phyloP scores from a whole-genome alignment of 2,888 invertebrate genomes.

The Agriopis marginaria region DNA sequence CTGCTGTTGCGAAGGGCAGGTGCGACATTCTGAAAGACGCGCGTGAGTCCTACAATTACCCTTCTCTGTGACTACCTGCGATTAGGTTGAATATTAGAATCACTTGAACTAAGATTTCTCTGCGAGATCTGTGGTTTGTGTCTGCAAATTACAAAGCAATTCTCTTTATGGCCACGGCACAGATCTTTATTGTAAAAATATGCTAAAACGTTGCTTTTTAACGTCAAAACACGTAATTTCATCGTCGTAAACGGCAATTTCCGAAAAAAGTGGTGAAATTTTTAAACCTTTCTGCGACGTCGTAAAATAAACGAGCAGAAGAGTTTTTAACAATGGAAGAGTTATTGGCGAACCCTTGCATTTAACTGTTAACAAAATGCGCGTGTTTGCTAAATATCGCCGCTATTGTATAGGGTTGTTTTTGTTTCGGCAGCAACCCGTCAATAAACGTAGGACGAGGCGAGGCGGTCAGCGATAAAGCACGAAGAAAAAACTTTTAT shows the following conservation, averaged over 20 bases:
- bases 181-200: conserved; percentile 29
- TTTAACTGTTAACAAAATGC: conserved; percentile 72
- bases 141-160: conserved; percentile 27
- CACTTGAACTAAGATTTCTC: conserved; percentile 8
- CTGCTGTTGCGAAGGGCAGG: conserved; percentile 63
- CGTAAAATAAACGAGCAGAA: conserved; percentile 63
- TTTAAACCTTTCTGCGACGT: conserved; percentile 59
- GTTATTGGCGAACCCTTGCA: conserved; percentile 79
- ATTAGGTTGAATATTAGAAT: conserved; percentile 15
- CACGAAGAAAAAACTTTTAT: conserved; percentile 65
- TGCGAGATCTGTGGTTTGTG: conserved; percentile 10
- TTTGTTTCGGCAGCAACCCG: conserved; percentile 62
- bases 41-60: conserved; percentile 45
- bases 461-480: conserved; percentile 58
- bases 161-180: conserved; percentile 24
- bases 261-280: conserved; percentile 43
- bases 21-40: conserved; percentile 56
- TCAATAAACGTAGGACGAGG: conserved; percentile 62
- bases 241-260: conserved; percentile 40
- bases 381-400: conserved; percentile 68
- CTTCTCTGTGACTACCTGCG: conserved; percentile 6
- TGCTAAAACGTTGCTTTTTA: conserved; percentile 38
- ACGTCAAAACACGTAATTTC: conserved; percentile 43
- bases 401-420: conserved; percentile 64
- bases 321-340: conserved; percentile 66